These are phyloP conservation scores for Babylonia areolata DNA, from an alignment of 1,140 invertebrate species.

Conservation along the genomic window DNA sequence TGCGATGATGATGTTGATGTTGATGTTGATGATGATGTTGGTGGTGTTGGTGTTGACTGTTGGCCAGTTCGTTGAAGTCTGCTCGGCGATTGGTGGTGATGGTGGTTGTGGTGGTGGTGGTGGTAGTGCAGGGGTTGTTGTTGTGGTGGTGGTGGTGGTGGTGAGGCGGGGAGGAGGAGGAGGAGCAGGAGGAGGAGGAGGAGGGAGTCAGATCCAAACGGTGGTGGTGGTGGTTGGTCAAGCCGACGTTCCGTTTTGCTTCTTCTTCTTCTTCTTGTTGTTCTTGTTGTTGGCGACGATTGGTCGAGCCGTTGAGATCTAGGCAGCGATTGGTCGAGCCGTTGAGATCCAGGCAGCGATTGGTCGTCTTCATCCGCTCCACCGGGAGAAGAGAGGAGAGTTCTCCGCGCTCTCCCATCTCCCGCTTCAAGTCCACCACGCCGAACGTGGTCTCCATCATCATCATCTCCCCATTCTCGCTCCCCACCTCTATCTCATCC, in stretches of 20 bases:
- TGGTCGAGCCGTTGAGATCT: background rate
- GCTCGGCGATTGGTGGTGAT: background rate
- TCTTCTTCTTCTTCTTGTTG: too few species aligned
- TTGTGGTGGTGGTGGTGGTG: too few species aligned
- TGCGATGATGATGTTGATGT: too few species aligned
- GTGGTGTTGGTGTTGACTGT: too few species aligned
- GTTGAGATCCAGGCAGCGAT: background rate
- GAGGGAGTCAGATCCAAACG: background rate
- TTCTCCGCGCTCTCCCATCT: slow-evolving; percentile 27
- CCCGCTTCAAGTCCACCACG: slow-evolving; percentile 35
- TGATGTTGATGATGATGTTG: too few species aligned
- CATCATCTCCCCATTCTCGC: slow-evolving; percentile 31
- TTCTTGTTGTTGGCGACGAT: too few species aligned
- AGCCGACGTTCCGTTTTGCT: too few species aligned
- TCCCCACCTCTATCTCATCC: slow-evolving; percentile 26
- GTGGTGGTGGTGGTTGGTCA: background rate
- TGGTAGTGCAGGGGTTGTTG: too few species aligned
- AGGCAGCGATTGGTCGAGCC: background rate
- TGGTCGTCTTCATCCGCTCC: background rate
- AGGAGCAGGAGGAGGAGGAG: too few species aligned
- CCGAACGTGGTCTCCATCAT: slow-evolving; percentile 26
- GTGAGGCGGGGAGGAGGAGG: too few species aligned
- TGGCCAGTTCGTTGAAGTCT: background rate
- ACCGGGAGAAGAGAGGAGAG: background rate
- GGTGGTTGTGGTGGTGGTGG: background rate